phyloP scores from a whole-genome alignment of 1,140 invertebrate genomes.

The Brachionus rotundiformis region DNA sequence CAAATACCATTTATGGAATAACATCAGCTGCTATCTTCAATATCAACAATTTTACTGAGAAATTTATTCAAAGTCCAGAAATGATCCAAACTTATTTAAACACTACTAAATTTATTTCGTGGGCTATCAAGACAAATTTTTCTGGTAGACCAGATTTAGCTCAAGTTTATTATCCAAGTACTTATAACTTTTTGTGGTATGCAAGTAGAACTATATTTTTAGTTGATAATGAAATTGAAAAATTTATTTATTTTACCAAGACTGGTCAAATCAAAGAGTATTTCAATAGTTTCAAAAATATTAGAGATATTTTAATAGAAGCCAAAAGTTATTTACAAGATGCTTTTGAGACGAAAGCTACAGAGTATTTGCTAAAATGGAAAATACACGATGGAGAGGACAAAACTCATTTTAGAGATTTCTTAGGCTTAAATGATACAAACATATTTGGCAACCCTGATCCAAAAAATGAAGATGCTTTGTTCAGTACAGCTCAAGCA shows the following conservation, averaged over 20 bases:
- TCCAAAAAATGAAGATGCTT: slow-evolving; percentile 56
- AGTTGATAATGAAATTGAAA: slow-evolving; percentile 50
- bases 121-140: slow-evolving; percentile 56
- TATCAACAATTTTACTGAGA: slow-evolving; percentile 53
- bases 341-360: slow-evolving; percentile 40
- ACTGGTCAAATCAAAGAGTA: slow-evolving; percentile 52
- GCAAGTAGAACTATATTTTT: slow-evolving; percentile 56
- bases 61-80: slow-evolving; percentile 56
- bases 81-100: slow-evolving; percentile 57
- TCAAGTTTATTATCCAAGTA: slow-evolving; percentile 59
- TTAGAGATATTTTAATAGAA: slow-evolving; percentile 34
- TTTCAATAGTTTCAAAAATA: slow-evolving; percentile 53
- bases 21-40: slow-evolving; percentile 56
- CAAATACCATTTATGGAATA: slow-evolving; percentile 58
- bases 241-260: slow-evolving; percentile 24
- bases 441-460: slow-evolving; percentile 54
- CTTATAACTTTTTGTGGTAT: slow-evolving; percentile 60
- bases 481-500: slow-evolving; percentile 58
- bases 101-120: slow-evolving; percentile 57
- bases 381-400: slow-evolving; percentile 11
- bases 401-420: slow-evolving; percentile 57
- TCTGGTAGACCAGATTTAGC: slow-evolving; percentile 57
- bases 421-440: slow-evolving; percentile 58
- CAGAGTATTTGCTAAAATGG: not conserved
- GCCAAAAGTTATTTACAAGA: slow-evolving; percentile 41